These are phyloP conservation scores for Baronia brevicornis DNA, from an alignment of 2,888 invertebrate genomes.

Conservation along the genomic window DNA sequence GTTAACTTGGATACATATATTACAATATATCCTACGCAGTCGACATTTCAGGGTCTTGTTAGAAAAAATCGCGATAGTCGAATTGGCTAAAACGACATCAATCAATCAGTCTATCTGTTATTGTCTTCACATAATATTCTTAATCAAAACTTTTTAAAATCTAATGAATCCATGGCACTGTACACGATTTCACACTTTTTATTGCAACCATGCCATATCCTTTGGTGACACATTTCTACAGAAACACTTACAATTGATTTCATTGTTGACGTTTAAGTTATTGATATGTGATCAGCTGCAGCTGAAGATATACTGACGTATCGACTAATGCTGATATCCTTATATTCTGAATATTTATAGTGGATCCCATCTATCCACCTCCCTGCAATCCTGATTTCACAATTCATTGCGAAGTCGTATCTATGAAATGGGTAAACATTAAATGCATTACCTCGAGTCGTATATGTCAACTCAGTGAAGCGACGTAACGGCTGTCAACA, in stretches of 20 bases:
- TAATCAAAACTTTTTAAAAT: too few species aligned
- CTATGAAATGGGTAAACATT: slow-evolving; percentile 71
- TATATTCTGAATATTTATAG: slow-evolving; percentile 65
- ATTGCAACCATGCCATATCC: not conserved
- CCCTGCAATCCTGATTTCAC: slow-evolving; percentile 55
- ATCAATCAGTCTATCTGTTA: too few species aligned
- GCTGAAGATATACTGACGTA: slow-evolving; percentile 34
- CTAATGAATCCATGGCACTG: too few species aligned
- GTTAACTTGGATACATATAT: too few species aligned
- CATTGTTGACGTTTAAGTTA: slow-evolving; percentile 49
- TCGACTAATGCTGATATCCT: slow-evolving; percentile 58
- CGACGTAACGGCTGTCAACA: slow-evolving; percentile 63
- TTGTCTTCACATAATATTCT: too few species aligned
- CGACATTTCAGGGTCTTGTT: too few species aligned
- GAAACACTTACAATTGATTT: slow-evolving; percentile 63
- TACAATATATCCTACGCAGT: too few species aligned
- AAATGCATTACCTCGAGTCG: slow-evolving; percentile 61
- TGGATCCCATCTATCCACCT: slow-evolving; percentile 50
- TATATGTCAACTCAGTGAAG: slow-evolving; percentile 52
- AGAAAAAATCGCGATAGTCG: too few species aligned
- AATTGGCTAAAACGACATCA: too few species aligned
- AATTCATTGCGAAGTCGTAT: slow-evolving; percentile 60
- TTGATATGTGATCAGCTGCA: slow-evolving; percentile 28
- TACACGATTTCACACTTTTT: slow-evolving; percentile 2
- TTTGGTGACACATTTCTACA: slow-evolving; percentile 5